Base-by-base conservation (phyloP, 2,888 invertebrate species). In the Synanthedon formicaeformis region DNA sequence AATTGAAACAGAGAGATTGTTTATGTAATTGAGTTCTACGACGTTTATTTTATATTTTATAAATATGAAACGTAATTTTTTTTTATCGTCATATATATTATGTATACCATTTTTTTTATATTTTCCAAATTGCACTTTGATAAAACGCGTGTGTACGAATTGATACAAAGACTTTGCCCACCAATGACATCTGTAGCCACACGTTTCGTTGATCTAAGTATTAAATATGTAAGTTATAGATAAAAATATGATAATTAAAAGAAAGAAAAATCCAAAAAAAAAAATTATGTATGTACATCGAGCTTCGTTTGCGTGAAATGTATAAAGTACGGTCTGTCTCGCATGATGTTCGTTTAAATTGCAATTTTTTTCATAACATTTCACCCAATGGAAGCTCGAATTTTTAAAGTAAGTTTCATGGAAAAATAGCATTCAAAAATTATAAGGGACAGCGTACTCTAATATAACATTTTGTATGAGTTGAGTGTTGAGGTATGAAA, bases 181-280 rank as follows among this genome's bases (percentile, higher is more conserved):
- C 86, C 86, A 84, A 85, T 79, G 74, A 80, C 83, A 83, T 75
- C 81, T 71, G 75, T 80, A 77, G 78, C 81, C 83, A 84, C 85
- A 81, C 82, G 84, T 83, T 76, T 80, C 75, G 71, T 81, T 74
- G 76, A 76, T 78, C 72, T 86, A 84, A 85, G 86, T 85, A 85
- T 86, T 86, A 85, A 81, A 71, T 80, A 81, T 75, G 75, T 85
- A 84, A 86, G 85, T 80, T 81, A 71, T 80, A 85, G 81, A 74
- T 80, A 81, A 84, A 75, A 67, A 74, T 71, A 75, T 71, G 73
- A 76, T 75, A 75, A 65, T 60, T 64, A 65, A 73, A 76, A 78
- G 74, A 71, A 69, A 66, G 69, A 66, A 69, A 71, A 78, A 74
- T 11, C n/a, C 14, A 10, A 49, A 71, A 70, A 66, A 69, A 67